These are phyloP conservation scores for Megamerina dolium DNA, from an alignment of 2,888 invertebrate species.

Conservation along the genomic window DNA sequence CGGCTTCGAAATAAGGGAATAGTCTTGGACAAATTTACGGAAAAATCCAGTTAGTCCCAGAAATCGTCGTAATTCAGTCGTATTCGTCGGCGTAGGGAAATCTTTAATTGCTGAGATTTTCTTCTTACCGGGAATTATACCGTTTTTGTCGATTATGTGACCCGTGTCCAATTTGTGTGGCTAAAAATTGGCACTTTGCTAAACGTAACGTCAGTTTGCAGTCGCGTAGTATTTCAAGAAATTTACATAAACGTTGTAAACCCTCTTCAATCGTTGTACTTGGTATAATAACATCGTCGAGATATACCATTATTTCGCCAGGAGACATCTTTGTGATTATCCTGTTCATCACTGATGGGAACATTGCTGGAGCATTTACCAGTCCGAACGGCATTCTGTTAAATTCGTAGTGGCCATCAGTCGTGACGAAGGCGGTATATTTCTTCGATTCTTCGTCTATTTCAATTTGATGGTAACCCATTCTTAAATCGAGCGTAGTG, in stretches of 20 bases:
- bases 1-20: constrained; percentile 12
- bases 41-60: constrained; percentile 20
- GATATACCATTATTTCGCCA: constrained; percentile 14
- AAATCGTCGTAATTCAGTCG: constrained; percentile 15
- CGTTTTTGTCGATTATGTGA: neutral
- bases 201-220: constrained; percentile 17
- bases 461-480: constrained; percentile 18
- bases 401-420: constrained; percentile 12
- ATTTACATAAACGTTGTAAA: constrained; percentile 10
- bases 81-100: constrained; percentile 5
- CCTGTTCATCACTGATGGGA: constrained; percentile 12
- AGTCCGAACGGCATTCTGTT: constrained; percentile 14
- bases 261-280: constrained; percentile 15
- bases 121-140: neutral
- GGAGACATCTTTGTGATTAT: constrained; percentile 9
- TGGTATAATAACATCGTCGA: constrained; percentile 19
- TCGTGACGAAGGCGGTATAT: constrained; percentile 14
- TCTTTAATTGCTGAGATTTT: neutral
- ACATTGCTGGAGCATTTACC: constrained; percentile 18
- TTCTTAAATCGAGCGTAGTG: constrained; percentile 12
- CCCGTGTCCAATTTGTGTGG: neutral
- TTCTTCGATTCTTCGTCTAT: constrained; percentile 9
- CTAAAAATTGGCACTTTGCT: constrained; percentile 17
- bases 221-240: constrained; percentile 12
- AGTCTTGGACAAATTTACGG: constrained; percentile 17